Base-by-base conservation (phyloP, 2,113 vertebrate species). In the Meriones unguiculatus region DNA sequence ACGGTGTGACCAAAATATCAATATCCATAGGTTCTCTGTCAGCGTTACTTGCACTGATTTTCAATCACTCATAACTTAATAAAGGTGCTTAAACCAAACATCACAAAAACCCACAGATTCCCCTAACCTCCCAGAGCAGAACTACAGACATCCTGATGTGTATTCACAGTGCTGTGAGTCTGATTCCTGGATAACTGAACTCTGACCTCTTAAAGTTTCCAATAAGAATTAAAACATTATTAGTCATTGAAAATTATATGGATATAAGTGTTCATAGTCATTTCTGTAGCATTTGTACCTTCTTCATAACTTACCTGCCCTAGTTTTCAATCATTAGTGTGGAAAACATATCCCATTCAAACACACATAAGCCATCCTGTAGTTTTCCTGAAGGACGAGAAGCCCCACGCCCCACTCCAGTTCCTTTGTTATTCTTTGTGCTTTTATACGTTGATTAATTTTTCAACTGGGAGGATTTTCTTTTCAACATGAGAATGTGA, bases 211-310 rank as follows among this genome's bases (percentile, higher is more conserved):
- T 87, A 80, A 88, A 65, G 52, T 32, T 92, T 88, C 52, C 30
- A 69, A 90, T 62, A 87, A 94, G 88, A 92, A 80, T 52, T 46
- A 78, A 91, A 69, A 50, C 10, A 46, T 67, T 69, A 76, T 59
- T 20, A 64, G 59, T n/a, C 20, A 10, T 9, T 72, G 75, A 11
- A 84, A 92, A 90, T 62, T 32, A 35, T 52, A 73, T 89, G 10
- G 82, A 35, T 70, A 72, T 69, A 35, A 32, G 7, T 14, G 13
- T 1, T 46, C 28, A 77, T 30, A 28, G 22, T 67, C 17, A 64
- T 69, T 93, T 78, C 50, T 89, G 9, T 62, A 67, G 5, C 7
- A 81, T 50, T 85, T 54, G 57, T 64, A 73, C 88, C 77, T 89
- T 70, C 13, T 25, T 91, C 17, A 14, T 77, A 35, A 52, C 76